Conservation (phyloP, 2,113 vertebrate species). For the Petaurus breviceps region DNA sequence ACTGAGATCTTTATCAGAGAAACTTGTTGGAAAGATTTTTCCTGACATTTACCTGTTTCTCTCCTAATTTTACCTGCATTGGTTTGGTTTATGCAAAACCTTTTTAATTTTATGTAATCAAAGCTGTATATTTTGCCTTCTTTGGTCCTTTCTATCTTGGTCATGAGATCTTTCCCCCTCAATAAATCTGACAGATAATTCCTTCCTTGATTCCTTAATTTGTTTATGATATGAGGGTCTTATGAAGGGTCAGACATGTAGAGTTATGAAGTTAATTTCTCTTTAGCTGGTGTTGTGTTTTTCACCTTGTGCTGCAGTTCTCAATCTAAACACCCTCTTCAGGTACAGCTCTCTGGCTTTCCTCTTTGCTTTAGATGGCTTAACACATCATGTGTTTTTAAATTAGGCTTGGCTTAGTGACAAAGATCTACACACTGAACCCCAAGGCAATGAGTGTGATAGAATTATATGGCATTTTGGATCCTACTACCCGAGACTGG, state of each 20-base stretch:
- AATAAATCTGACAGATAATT: neutral
- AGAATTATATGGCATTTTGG: slow-evolving; percentile 95
- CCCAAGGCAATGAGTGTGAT: slow-evolving; percentile 97
- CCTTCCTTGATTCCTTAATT: neutral
- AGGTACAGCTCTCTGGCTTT: neutral
- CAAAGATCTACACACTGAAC: slow-evolving; percentile 93
- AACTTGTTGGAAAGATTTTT: neutral
- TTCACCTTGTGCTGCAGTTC: too few relatives aligned
- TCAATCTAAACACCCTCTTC: fast-evolving
- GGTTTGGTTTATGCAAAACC: neutral
- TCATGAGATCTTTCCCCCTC: neutral
- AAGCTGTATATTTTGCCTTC: neutral
- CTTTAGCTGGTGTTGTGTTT: neutral
- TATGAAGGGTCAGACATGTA: neutral
- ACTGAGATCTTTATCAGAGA: neutral
- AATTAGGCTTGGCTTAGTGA: slow-evolving; percentile 89
- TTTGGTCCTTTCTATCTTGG: neutral
- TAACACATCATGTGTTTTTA: neutral
- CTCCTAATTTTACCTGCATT: neutral
- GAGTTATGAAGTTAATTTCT: neutral
- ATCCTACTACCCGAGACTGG: slow-evolving; percentile 95
- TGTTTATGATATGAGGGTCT: neutral
- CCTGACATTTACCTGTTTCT: neutral
- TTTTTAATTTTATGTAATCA: neutral
- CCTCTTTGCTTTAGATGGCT: fast-evolving